phyloP scores from a whole-genome alignment of 2,888 invertebrate genomes.

The Latrodectus elegans region DNA sequence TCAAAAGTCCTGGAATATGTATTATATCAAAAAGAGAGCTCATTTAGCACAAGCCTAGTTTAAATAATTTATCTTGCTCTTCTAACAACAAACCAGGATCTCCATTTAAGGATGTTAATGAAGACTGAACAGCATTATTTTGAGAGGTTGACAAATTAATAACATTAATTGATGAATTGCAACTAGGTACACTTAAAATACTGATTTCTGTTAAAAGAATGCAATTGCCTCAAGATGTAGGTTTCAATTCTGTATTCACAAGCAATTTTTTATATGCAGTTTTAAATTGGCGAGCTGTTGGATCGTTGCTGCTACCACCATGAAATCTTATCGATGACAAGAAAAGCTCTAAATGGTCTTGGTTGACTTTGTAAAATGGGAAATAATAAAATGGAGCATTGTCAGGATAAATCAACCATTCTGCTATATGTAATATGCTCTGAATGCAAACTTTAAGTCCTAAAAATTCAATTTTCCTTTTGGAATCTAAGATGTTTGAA shows the following conservation, averaged over 20 bases:
- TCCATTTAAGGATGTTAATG: too few species aligned
- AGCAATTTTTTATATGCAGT: neutral
- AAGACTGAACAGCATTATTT: too few species aligned
- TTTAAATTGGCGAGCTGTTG: neutral
- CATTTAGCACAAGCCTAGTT: neutral
- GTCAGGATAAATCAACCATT: neutral
- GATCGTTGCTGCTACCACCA: neutral
- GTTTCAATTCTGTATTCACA: neutral
- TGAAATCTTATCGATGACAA: neutral
- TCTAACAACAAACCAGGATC: too few species aligned
- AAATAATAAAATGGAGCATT: neutral
- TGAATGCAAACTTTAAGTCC: neutral
- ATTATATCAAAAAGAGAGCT: neutral
- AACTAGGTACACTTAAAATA: neutral
- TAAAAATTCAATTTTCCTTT: neutral
- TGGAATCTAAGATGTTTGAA: neutral
- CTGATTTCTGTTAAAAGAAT: neutral
- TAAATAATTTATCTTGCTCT: neutral
- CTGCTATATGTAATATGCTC: neutral
- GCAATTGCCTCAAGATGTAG: neutral
- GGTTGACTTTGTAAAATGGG: neutral
- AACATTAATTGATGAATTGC: neutral
- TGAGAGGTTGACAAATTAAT: too few species aligned
- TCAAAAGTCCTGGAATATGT: too few species aligned
- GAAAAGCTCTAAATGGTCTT: neutral